Evolutionary conservation across 1,140 invertebrate species (phyloP).

Genomic region (Drusus annulatus): DNA sequence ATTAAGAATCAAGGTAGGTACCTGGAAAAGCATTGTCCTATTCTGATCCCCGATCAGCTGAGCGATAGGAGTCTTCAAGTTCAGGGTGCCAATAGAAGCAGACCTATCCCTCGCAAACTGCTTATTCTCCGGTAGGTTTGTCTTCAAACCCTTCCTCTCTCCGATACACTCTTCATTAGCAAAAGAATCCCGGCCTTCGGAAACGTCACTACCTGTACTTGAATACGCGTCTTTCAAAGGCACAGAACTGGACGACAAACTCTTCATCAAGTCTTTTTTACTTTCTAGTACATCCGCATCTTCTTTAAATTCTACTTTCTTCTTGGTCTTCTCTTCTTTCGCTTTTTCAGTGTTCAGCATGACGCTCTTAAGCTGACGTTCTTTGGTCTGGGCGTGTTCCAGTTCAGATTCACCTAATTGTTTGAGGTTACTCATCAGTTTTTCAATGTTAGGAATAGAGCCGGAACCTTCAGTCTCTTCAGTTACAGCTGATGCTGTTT

Average conservation of each 20-base stretch:
- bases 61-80: conserved; percentile 67
- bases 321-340: conserved; percentile 35
- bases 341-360: not conserved
- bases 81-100: conserved; percentile 74
- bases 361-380: not conserved
- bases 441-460: not conserved
- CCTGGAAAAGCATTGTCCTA: conserved; percentile 92
- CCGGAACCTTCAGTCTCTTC: conserved; percentile 2
- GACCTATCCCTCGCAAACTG: conserved; percentile 71
- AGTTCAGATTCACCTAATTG: not conserved
- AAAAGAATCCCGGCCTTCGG: conserved; percentile 51
- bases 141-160: conserved; percentile 28
- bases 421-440: conserved; percentile 31
- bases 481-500: not conserved
- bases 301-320: conserved; percentile 29
- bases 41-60: conserved; percentile 81
- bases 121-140: conserved; percentile 64
- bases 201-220: conserved; percentile 28
- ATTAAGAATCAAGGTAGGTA: too few relatives aligned
- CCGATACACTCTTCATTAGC: conserved; percentile 37
- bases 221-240: not conserved
- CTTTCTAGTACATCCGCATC: not conserved
- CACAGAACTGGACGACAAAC: not conserved
- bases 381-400: not conserved
- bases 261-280: not conserved